Conservation (phyloP, 2,888 invertebrate species). For the Hyalella azteca region DNA sequence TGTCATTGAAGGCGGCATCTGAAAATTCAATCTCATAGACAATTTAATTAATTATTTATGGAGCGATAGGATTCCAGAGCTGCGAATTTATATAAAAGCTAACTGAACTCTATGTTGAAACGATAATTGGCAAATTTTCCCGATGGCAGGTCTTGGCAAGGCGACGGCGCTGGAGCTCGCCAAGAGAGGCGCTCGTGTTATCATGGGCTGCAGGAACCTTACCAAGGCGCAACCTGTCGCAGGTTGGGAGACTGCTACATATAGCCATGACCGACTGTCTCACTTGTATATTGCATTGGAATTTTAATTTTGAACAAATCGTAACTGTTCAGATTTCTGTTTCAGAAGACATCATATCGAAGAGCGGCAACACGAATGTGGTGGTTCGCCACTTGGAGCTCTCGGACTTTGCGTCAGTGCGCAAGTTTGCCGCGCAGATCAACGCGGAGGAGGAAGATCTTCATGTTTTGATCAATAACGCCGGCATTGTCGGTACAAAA, state of each 20-base stretch:
- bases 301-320: no score
- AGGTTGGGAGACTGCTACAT: neutral
- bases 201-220: constrained; percentile 85
- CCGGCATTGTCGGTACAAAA: constrained; percentile 68
- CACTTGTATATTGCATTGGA: no score
- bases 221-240: constrained; percentile 73
- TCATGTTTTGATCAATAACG: constrained; percentile 38
- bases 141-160: constrained; percentile 81
- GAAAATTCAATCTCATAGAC: no score
- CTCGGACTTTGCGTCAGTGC: constrained; percentile 44
- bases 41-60: no score
- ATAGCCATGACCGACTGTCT: no score
- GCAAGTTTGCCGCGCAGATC: constrained; percentile 42
- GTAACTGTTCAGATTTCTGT: no score
- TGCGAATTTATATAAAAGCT: no score
- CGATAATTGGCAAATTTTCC: no score
- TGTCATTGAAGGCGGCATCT: no score
- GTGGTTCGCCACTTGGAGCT: constrained; percentile 42
- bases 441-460: constrained; percentile 32
- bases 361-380: constrained; percentile 39
- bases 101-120: no score
- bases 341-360: constrained; percentile 40
- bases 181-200: constrained; percentile 75
- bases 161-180: constrained; percentile 77
- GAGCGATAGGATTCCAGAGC: no score